Conservation (phyloP, 2,797 vertebrate genomes). For the Schizopygopsis malacanthus region DNA sequence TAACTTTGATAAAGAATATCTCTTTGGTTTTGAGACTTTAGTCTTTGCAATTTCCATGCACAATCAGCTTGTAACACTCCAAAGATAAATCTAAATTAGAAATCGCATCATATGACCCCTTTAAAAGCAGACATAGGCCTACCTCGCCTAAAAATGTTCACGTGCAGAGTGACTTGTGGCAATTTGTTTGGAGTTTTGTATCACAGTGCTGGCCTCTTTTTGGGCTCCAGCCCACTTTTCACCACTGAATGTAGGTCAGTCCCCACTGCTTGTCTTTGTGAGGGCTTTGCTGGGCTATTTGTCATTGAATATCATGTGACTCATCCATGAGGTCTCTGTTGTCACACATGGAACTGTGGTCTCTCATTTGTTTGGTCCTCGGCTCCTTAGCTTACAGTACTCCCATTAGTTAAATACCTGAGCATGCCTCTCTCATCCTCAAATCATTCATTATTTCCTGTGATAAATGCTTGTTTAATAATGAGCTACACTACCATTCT, state of each 20-base stretch:
- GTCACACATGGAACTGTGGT: conserved; percentile 48
- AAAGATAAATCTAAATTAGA: no score
- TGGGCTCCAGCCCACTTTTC: conserved; percentile 77
- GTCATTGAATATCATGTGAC: conserved; percentile 70
- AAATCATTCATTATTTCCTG: conserved; percentile 15
- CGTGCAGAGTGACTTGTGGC: conserved; percentile 42
- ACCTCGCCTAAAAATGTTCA: conserved; percentile 39
- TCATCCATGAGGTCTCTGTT: conserved; percentile 71
- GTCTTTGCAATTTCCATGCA: no score
- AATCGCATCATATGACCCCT: no score
- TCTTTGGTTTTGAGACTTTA: no score
- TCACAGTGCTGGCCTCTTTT: conserved; percentile 70
- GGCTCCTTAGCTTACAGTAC: conserved; percentile 45
- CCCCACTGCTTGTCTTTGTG: conserved; percentile 66
- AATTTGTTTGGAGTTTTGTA: conserved; percentile 68
- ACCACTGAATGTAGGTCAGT: conserved; percentile 77
- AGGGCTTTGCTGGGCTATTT: conserved; percentile 71
- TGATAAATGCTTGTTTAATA: conserved; percentile 5
- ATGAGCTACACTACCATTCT: neutral
- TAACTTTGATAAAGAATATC: no score
- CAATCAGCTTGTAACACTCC: no score
- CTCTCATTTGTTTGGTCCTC: conserved; percentile 55
- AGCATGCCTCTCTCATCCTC: conserved; percentile 11
- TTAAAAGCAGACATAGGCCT: neutral
- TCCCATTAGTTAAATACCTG: conserved; percentile 53